Evolutionary conservation across 2,888 invertebrate genomes (phyloP).

Genomic region (Keiferia lycopersicella): DNA sequence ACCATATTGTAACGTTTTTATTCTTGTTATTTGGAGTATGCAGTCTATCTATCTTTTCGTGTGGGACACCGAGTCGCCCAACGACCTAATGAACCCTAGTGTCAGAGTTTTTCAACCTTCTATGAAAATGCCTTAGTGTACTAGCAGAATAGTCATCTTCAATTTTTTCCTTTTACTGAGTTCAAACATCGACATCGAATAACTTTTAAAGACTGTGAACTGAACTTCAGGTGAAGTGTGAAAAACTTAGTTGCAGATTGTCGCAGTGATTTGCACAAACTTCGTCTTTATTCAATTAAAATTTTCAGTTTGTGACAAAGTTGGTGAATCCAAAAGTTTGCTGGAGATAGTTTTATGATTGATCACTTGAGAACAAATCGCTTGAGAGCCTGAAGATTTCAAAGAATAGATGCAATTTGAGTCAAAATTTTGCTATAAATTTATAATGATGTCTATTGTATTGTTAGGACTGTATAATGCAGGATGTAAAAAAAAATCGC

Average conservation of each 20-base stretch:
- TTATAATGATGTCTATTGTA: too few species aligned
- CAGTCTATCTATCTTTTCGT: too few species aligned
- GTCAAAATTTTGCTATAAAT: not conserved
- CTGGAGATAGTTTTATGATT: constrained; percentile 14
- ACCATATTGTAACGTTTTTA: too few species aligned
- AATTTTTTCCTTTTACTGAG: not conserved
- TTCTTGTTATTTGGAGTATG: too few species aligned
- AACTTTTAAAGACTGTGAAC: not conserved
- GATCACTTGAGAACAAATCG: constrained; percentile 18
- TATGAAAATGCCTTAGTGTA: too few species aligned
- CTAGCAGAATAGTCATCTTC: not conserved
- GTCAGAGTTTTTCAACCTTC: too few species aligned
- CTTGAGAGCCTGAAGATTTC: not conserved
- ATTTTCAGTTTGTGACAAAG: not conserved
- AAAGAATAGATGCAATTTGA: not conserved
- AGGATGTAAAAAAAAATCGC: too few species aligned
- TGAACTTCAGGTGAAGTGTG: constrained; percentile 10
- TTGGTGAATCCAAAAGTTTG: constrained; percentile 2
- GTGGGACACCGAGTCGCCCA: too few species aligned
- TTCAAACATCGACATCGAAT: not conserved
- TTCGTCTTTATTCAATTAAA: constrained; percentile 21
- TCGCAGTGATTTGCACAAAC: constrained; percentile 16
- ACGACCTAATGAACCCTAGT: too few species aligned
- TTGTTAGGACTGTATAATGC: too few species aligned
- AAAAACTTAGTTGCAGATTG: not conserved